These are phyloP conservation scores for Microctonus brassicae DNA, from an alignment of 2,888 invertebrate species.

Conservation along the genomic window DNA sequence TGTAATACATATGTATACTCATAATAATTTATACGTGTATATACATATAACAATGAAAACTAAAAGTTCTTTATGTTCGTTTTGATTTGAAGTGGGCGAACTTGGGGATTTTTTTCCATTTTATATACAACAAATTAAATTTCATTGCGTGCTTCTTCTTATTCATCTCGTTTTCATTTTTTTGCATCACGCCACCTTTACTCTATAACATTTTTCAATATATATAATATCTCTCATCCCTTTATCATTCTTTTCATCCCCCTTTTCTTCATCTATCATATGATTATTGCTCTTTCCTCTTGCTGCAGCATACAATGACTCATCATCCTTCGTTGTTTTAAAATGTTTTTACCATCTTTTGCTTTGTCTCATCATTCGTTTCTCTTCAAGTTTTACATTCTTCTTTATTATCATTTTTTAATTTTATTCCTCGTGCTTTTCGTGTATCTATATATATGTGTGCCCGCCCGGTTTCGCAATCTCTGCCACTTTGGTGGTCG, in stretches of 20 bases:
- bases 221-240: slow-evolving; percentile 26
- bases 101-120: slow-evolving; percentile 45
- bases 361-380: slow-evolving; percentile 17
- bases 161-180: slow-evolving; percentile 19
- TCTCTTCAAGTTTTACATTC: background rate
- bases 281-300: slow-evolving; percentile 26
- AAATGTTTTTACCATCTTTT: slow-evolving; percentile 9
- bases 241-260: slow-evolving; percentile 3
- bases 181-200: background rate
- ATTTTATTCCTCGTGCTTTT: slow-evolving; percentile 36
- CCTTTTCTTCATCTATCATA: slow-evolving; percentile 15
- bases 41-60: no score
- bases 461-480: slow-evolving; percentile 36
- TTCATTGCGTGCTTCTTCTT: slow-evolving; percentile 40
- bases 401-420: no score
- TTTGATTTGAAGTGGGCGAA: slow-evolving; percentile 11
- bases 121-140: slow-evolving; percentile 45
- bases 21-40: no score
- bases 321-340: slow-evolving; percentile 33
- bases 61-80: no score
- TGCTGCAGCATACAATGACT: slow-evolving; percentile 34
- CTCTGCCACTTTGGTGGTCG: slow-evolving; percentile 59
- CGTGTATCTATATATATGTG: slow-evolving; percentile 8
- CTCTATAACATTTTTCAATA: slow-evolving; percentile 1
- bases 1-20: no score